Percentiles rank a stretch among this genome's conserved stretches.
Evolutionary conservation across 2,888 invertebrate species (phyloP).

Genomic region (Branchellion lobata): DNA sequence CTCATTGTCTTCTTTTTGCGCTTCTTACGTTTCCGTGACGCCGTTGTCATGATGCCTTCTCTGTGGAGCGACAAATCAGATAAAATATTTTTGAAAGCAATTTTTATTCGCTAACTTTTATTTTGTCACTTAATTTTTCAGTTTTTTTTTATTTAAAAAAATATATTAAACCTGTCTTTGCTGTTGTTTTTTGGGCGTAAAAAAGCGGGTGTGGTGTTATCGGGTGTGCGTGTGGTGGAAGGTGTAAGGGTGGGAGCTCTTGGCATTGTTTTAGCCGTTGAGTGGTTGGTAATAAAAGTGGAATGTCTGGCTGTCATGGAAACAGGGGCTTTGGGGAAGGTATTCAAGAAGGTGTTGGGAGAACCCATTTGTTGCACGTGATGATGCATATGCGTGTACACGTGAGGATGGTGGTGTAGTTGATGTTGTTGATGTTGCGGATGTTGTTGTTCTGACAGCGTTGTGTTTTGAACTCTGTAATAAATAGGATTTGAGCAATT

Average conservation of each 20-base stretch:
- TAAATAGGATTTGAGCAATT: conserved; percentile 1
- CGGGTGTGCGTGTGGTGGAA: background rate
- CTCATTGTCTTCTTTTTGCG: background rate
- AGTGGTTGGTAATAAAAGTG: background rate
- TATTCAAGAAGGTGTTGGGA: background rate
- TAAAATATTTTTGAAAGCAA: no score
- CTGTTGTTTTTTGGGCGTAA: background rate
- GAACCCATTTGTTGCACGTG: no score
- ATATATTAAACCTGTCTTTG: background rate
- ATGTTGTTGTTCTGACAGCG: background rate
- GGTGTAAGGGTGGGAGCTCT: background rate
- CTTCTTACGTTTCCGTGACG: background rate
- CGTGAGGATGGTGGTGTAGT: no score
- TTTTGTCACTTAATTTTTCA: no score
- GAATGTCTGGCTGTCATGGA: background rate
- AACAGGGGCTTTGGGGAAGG: background rate
- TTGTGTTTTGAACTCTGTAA: conserved; percentile 3
- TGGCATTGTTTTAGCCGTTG: background rate
- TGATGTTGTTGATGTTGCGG: background rate
- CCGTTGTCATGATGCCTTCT: background rate
- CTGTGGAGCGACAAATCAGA: background rate
- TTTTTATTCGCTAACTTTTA: no score
- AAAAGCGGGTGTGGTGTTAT: background rate
- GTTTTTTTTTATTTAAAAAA: no score
- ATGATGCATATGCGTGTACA: no score